Evolutionary conservation across 2,797 vertebrate species (phyloP).

Genomic region (Semaprochilodus insignis): DNA sequence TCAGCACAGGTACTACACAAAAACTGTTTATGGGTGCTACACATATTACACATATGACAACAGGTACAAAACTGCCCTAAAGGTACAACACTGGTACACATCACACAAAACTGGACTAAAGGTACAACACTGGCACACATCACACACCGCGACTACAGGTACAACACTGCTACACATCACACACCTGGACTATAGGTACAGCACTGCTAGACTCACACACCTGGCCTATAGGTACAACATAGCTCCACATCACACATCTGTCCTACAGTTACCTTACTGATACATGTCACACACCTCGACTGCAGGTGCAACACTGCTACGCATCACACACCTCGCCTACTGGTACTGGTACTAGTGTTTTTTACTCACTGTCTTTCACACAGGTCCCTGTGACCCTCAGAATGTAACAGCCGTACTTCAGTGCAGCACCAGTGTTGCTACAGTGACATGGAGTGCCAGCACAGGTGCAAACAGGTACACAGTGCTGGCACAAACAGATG

Average conservation of each 20-base stretch:
- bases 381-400: conserved; percentile 72
- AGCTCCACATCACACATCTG: neutral
- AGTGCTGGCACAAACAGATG: conserved; percentile 55
- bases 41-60: neutral
- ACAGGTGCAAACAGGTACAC: conserved; percentile 64
- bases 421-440: conserved; percentile 68
- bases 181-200: neutral
- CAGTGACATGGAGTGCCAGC: conserved; percentile 69
- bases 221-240: neutral
- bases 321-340: neutral
- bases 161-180: neutral
- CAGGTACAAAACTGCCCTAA: neutral
- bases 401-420: conserved; percentile 66
- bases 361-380: neutral
- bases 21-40: too few relatives aligned
- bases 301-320: neutral
- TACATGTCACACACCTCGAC: neutral
- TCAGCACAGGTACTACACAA: conserved; percentile 65
- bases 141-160: neutral
- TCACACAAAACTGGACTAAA: neutral
- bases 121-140: neutral
- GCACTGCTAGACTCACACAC: neutral
- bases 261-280: neutral
- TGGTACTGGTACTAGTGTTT: neutral
- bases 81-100: too few relatives aligned